phyloP scores from a whole-genome alignment of 2,888 invertebrate species.

The Helleia helle region DNA sequence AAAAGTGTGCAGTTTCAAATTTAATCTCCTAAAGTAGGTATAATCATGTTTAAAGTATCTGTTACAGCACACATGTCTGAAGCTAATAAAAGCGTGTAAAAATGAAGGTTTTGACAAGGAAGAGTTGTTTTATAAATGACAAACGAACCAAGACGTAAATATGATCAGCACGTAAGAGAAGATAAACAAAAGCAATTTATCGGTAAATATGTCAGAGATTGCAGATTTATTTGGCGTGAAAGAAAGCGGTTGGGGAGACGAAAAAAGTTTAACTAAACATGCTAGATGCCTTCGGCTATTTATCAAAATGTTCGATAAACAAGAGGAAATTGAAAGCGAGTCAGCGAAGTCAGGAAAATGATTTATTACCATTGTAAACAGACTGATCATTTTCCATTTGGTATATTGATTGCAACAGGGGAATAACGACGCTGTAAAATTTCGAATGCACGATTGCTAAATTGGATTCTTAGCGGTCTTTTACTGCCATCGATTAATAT shows the following conservation, averaged over 20 bases:
- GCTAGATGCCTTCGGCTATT: constrained; percentile 50
- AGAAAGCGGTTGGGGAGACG: constrained; percentile 36
- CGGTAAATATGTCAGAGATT: constrained; percentile 53
- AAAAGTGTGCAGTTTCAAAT: too few relatives aligned
- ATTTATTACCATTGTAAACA: constrained; percentile 71
- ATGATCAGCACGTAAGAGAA: constrained; percentile 21
- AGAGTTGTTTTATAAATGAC: constrained; percentile 12
- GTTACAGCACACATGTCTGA: too few relatives aligned
- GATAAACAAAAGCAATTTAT: constrained; percentile 60
- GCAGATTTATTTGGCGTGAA: constrained; percentile 64
- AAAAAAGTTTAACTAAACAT: constrained; percentile 46
- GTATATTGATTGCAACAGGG: constrained; percentile 53
- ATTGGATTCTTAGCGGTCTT: constrained; percentile 6
- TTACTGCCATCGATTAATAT: constrained; percentile 9
- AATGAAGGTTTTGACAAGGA: not conserved
- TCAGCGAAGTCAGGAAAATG: constrained; percentile 59
- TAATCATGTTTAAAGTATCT: too few relatives aligned
- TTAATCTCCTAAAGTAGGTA: too few relatives aligned
- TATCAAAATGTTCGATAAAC: constrained; percentile 69
- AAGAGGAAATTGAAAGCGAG: constrained; percentile 69
- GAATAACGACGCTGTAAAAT: constrained; percentile 26
- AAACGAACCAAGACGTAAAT: constrained; percentile 17
- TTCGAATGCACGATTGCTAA: constrained; percentile 6
- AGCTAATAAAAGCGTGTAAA: too few relatives aligned
- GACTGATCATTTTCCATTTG: constrained; percentile 66